Base-by-base conservation (phyloP, 30 jellyfish, hydroid and myxozoan species). In the Clytia hemisphaerica region DNA sequence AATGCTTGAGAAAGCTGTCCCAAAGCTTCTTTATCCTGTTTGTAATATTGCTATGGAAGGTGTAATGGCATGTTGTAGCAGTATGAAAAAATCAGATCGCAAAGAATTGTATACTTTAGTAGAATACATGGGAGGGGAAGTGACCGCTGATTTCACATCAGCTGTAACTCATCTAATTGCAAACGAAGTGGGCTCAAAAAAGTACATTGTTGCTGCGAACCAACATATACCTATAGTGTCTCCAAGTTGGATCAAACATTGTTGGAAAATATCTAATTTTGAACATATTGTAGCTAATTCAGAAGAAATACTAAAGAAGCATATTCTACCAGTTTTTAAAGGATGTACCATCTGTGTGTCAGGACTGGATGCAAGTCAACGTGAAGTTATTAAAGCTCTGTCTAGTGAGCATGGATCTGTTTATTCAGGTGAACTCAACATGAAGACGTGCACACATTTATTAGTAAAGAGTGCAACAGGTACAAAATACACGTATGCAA, bases 261-360 rank as follows among this genome's bases (percentile, higher is more conserved):
- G 76, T 16, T 92, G 94, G 93, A 67, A 57, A 19, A 62, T 67
- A 24, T 77, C 92, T 65, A 65, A 72, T 58, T 60, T 77, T 46
- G 76, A 67, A 14, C 75, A 69, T 37, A 33, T 77, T 4, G 67
- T 7, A 37, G 79, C 86, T 7, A 40, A n/a, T 4, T 78, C 74
- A 47, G 92, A 28, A 2, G 19, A 48, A n/a, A 0, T 71, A 2
- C 15, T 58, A 7, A 51, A 60, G 14, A 59, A 64, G n/a, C 79
- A 66, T 48, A 28, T 31, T 3, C 72, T 82, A 45, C 96, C 95
- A 14, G 51, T 87, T 36, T 75, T 92, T 66, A 72, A 77, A 69
- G 99, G 99, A 50, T 58, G 93, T 35, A 83, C 95, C n/a, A 83
- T 92, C 22, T 92, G 95, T 58, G 99, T 92, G 21, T 58, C 99